phyloP scores from a whole-genome alignment of 30 jellyfish, hydroid and myxozoan genomes.

The Pseudorhiza aurosa region DNA sequence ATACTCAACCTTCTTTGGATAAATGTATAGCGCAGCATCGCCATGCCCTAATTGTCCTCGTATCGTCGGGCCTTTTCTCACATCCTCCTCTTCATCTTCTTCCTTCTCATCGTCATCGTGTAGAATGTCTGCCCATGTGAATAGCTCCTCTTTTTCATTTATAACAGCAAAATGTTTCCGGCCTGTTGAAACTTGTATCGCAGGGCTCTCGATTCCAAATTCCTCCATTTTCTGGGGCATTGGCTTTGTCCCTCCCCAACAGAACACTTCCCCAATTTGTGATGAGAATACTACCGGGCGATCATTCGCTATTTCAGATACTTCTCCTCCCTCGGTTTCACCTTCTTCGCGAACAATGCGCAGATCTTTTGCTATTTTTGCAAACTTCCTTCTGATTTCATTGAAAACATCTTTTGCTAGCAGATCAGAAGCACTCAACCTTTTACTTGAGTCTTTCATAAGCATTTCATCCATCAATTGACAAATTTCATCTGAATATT shows the following conservation, averaged over 20 bases:
- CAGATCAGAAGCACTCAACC: conserved; percentile 71
- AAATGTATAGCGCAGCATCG: conserved; percentile 80
- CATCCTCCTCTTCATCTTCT: conserved; percentile 10
- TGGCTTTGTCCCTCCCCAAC: conserved; percentile 98
- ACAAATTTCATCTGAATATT: conserved; percentile 70
- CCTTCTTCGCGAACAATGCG: conserved; percentile 36
- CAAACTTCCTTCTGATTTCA: conserved; percentile 41
- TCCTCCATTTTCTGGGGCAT: conserved; percentile 88
- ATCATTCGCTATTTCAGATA: neutral
- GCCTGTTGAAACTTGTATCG: conserved; percentile 92
- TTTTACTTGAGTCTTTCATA: conserved; percentile 34
- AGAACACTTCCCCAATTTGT: conserved; percentile 84
- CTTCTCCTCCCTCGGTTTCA: conserved; percentile 30
- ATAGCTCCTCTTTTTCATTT: conserved; percentile 82
- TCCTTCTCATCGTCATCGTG: conserved; percentile 62
- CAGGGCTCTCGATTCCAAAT: conserved; percentile 77
- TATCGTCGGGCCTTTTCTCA: conserved; percentile 50
- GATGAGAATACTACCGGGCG: conserved; percentile 78
- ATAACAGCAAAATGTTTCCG: conserved; percentile 92
- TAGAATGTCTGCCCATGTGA: conserved; percentile 95
- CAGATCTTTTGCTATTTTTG: conserved; percentile 36
- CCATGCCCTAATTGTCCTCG: conserved; percentile 91
- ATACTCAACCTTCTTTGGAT: conserved; percentile 81
- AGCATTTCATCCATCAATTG: conserved; percentile 57
- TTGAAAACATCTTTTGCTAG: conserved; percentile 34